Conservation (phyloP, 2,888 invertebrate species). For the Habroteleia sp. region DNA sequence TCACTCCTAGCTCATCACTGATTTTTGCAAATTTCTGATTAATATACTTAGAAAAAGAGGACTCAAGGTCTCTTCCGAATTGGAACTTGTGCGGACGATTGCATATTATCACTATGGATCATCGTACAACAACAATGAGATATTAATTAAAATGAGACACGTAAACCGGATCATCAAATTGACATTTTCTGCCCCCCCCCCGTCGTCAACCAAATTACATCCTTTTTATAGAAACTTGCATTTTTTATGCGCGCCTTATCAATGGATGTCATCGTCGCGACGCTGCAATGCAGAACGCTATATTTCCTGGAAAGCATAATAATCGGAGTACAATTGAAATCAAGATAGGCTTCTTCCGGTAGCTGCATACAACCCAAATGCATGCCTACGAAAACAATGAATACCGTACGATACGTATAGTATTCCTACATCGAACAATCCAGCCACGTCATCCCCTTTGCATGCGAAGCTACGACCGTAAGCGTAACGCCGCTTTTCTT, state of each 20-base stretch:
- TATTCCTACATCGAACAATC: slow-evolving; percentile 47
- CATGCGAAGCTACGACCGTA: slow-evolving; percentile 20
- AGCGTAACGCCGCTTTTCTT: slow-evolving; percentile 51
- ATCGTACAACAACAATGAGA: too few species aligned
- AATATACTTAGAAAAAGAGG: too few species aligned
- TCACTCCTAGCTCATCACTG: too few species aligned
- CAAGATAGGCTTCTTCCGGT: slow-evolving; percentile 68
- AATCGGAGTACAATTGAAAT: slow-evolving; percentile 67
- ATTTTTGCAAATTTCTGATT: too few species aligned
- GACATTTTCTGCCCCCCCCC: too few species aligned
- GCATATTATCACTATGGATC: too few species aligned
- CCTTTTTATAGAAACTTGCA: slow-evolving; percentile 38
- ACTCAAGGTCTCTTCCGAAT: too few species aligned
- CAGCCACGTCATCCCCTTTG: slow-evolving; percentile 54
- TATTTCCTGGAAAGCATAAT: slow-evolving; percentile 68
- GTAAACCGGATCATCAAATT: too few species aligned
- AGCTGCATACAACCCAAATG: slow-evolving; percentile 60
- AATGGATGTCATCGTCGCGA: slow-evolving; percentile 60
- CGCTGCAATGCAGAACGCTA: slow-evolving; percentile 61
- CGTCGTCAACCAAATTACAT: slow-evolving; percentile 19
- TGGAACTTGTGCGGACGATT: too few species aligned
- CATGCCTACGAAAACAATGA: slow-evolving; percentile 62
- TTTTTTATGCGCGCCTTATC: slow-evolving; percentile 42
- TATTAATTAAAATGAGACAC: too few species aligned
- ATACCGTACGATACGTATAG: slow-evolving; percentile 56